phyloP scores from a whole-genome alignment of 2,888 invertebrate genomes.

The Beris morrisii region DNA sequence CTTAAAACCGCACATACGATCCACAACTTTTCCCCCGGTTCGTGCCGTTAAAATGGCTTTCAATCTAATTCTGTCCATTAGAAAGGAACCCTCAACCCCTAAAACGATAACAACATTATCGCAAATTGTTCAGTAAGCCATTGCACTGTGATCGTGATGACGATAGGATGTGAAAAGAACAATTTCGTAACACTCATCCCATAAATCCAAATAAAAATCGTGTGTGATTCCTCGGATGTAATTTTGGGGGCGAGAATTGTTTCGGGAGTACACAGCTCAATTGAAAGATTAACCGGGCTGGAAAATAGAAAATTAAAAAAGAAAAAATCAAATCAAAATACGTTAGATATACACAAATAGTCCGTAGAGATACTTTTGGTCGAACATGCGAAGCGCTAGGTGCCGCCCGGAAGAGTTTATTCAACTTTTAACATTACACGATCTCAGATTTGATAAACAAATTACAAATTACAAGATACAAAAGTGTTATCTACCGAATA shows the following conservation, averaged over 20 bases:
- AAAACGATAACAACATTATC: too few relatives aligned
- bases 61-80: too few relatives aligned
- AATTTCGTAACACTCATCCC: background rate
- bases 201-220: slow-evolving; percentile 26
- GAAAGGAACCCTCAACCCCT: too few relatives aligned
- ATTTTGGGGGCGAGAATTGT: slow-evolving; percentile 12
- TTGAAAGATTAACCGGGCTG: slow-evolving; percentile 16
- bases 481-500: too few relatives aligned
- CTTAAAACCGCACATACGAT: too few relatives aligned
- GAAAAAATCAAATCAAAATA: background rate
- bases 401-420: slow-evolving; percentile 15
- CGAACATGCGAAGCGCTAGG: background rate
- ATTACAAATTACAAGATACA: slow-evolving; percentile 4
- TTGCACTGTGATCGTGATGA: too few relatives aligned
- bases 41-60: too few relatives aligned
- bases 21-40: too few relatives aligned
- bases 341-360: background rate
- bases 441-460: slow-evolving; percentile 23
- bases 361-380: background rate
- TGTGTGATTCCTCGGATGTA: slow-evolving; percentile 3
- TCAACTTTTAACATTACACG: slow-evolving; percentile 21
- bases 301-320: background rate
- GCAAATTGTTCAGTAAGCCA: too few relatives aligned
- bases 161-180: too few relatives aligned
- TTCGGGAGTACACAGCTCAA: background rate